Conservation (phyloP, 2,888 invertebrate genomes). For the Apocheima hispidaria region DNA sequence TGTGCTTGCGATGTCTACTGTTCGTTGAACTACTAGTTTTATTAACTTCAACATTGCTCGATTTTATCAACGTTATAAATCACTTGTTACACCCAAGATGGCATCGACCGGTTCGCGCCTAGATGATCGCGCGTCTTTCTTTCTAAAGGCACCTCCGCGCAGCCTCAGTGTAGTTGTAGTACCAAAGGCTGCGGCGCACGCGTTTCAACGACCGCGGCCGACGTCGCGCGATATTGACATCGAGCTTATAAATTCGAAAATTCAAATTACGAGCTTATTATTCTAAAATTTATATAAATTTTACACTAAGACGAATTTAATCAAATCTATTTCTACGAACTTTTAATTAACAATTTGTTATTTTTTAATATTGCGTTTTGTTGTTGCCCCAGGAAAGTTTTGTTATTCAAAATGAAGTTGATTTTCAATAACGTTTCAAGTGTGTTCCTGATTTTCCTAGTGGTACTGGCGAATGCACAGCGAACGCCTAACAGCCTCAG, state of each 20-base stretch:
- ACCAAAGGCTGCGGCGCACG: slow-evolving; percentile 73
- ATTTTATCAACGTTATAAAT: slow-evolving; percentile 26
- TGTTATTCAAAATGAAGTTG: slow-evolving; percentile 66
- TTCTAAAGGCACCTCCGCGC: slow-evolving; percentile 65
- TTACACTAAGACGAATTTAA: too few species aligned
- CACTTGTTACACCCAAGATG: slow-evolving; percentile 50
- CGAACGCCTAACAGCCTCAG: slow-evolving; percentile 70
- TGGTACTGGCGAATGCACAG: slow-evolving; percentile 78
- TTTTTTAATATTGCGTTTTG: slow-evolving; percentile 5
- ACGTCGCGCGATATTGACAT: slow-evolving; percentile 75
- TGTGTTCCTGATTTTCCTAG: slow-evolving; percentile 75
- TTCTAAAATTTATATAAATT: slow-evolving; percentile 2
- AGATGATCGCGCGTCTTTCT: slow-evolving; percentile 46
- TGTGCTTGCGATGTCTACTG: too few species aligned
- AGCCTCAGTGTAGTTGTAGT: slow-evolving; percentile 63
- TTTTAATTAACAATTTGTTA: too few species aligned
- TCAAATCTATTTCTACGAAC: too few species aligned
- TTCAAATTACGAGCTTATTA: slow-evolving; percentile 21
- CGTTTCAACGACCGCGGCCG: slow-evolving; percentile 63
- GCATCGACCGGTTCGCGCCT: slow-evolving; percentile 64
- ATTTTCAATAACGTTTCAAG: slow-evolving; percentile 69
- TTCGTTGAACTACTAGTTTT: slow-evolving; percentile 4
- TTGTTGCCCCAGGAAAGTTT: neutral
- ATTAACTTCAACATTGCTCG: slow-evolving; percentile 17
- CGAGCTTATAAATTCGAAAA: slow-evolving; percentile 59